Evolutionary conservation across 2,888 invertebrate species (phyloP).

Genomic region (Bellardia pandia): DNA sequence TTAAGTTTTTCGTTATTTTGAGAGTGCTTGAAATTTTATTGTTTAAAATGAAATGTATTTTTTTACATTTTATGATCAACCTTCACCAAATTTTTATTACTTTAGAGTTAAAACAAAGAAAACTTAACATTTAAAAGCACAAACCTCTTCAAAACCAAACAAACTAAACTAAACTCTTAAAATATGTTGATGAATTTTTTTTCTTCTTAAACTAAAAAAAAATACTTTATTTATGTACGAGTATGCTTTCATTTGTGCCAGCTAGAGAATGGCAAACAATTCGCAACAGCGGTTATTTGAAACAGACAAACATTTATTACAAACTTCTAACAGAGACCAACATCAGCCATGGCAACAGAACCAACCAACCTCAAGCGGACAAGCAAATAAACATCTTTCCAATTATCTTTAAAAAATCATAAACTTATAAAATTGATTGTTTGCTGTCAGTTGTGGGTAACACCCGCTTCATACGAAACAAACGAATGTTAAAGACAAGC

Average conservation of each 20-base stretch:
- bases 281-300: not conserved
- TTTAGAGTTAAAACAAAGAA: constrained; percentile 37
- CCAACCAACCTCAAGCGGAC: not conserved
- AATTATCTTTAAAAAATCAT: constrained; percentile 68
- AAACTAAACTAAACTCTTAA: constrained; percentile 7
- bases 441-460: constrained; percentile 68
- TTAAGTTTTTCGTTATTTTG: constrained; percentile 24
- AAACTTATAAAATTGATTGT: constrained; percentile 69
- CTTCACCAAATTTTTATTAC: constrained; percentile 32
- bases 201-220: not conserved
- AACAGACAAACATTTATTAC: constrained; percentile 38
- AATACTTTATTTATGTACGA: not conserved
- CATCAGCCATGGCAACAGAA: constrained; percentile 30
- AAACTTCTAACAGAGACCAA: not conserved
- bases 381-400: constrained; percentile 57
- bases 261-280: constrained; percentile 11
- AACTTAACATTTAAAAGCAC: constrained; percentile 25
- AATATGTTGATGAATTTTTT: constrained; percentile 33
- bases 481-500: constrained; percentile 4
- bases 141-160: constrained; percentile 2
- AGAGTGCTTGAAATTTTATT: constrained; percentile 36
- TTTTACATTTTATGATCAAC: constrained; percentile 34
- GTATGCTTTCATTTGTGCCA: not conserved
- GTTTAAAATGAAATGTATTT: constrained; percentile 32
- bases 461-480: constrained; percentile 57